Base-by-base conservation (phyloP, 2,113 vertebrate genomes). In the Scytalopus superciliaris region DNA sequence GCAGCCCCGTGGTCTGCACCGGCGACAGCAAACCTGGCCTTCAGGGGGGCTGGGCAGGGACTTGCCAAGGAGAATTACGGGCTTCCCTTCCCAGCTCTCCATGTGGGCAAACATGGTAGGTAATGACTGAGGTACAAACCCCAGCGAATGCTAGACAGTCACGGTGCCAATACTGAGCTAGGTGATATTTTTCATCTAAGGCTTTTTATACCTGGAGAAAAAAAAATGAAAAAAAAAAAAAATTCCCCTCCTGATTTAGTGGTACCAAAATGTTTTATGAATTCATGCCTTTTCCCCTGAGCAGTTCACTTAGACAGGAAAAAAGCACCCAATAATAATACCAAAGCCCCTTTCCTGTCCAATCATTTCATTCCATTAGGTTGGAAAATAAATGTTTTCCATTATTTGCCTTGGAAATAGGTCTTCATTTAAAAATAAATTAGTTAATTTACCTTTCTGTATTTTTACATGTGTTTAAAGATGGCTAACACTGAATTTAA, bases 271-370 rank as follows among this genome's bases (percentile, higher is more conserved):
- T 0, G 12, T 90, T 90, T 93, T 83, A 90, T 80, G 85, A 88
- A 90, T 94, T 94, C 79, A 69, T 90, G 79, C 33, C 50, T 94
- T 93, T 86, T 88, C 59, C 85, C 90, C 47, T 66, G 55, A 93
- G 85, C 86, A 62, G 85, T 90, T 88, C 50, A 90, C 93, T 94
- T 95, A 92, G 75, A 47, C 56, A 75, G 80, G 63, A 52, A 87
- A 89, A 96, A 94, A 91, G 39, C 72, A 94, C 94, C 95, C 90
- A 96, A 95, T 96, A 96, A 96, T 97, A 97, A 95, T 90, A 94
- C 79, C 86, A 92, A 88, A 93, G 75, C 72, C 72, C 75, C 85
- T 94, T 47, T 93, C 63, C 83, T 1, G 19, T 92, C 88, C 94
- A 95, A 83, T 94, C 28, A 2, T 83, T 94, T 92, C n/a, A 66